Evolutionary conservation across 2,888 invertebrate species (phyloP).

Genomic region (Tuberolachnus salignus): DNA sequence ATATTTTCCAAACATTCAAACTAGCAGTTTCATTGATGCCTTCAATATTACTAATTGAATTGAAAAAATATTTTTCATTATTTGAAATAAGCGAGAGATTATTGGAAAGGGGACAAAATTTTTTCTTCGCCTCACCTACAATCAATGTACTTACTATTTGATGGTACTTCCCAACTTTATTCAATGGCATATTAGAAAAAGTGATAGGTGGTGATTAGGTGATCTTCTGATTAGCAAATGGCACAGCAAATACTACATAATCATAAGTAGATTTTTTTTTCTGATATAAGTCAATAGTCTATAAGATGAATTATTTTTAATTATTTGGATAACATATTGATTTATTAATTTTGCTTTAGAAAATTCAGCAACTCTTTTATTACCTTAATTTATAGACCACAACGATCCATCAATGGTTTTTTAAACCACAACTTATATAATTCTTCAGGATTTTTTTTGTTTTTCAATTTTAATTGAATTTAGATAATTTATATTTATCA

Average conservation of each 20-base stretch:
- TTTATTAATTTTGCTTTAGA: constrained; percentile 63
- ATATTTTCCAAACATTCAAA: constrained; percentile 67
- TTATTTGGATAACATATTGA: constrained; percentile 62
- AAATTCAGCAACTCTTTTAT: constrained; percentile 64
- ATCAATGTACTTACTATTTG: constrained; percentile 67
- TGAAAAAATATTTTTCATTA: constrained; percentile 64
- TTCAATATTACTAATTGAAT: constrained; percentile 63
- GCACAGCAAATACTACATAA: constrained; percentile 68
- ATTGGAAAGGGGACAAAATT: constrained; percentile 63
- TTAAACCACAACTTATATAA: too few species aligned
- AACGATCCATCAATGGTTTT: constrained; percentile 64
- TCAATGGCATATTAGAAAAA: constrained; percentile 63
- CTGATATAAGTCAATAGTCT: constrained; percentile 45
- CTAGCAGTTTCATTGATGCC: constrained; percentile 60
- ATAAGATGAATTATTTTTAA: constrained; percentile 57
- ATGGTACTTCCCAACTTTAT: constrained; percentile 65
- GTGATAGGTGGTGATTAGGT: too few species aligned
- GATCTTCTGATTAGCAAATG: constrained; percentile 64
- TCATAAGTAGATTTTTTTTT: constrained; percentile 64
- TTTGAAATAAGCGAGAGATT: constrained; percentile 62
- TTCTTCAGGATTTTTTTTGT: too few species aligned
- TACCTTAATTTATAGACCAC: constrained; percentile 70
- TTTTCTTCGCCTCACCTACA: constrained; percentile 65
- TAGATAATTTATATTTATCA: too few species aligned
- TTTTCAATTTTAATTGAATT: too few species aligned